Percentiles rank a stretch among this genome's conserved stretches.
Evolutionary conservation across 2,888 invertebrate species (phyloP).

Genomic region (Ecdyonurus torrentis): DNA sequence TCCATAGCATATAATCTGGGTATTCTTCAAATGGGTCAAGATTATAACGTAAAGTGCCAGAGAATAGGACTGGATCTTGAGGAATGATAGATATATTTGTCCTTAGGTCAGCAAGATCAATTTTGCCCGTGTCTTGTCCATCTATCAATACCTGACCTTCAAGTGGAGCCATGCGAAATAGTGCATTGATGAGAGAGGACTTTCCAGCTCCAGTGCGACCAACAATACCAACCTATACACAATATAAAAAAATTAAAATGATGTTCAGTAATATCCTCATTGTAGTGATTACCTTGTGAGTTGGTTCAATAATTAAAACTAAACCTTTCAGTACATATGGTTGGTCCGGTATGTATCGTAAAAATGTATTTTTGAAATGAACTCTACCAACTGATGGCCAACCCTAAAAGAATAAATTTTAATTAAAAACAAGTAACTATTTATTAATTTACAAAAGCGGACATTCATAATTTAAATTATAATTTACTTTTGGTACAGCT

Average conservation of each 20-base stretch:
- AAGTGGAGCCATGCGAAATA: conserved; percentile 63
- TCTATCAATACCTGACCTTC: conserved; percentile 68
- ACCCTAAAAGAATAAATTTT: conserved; percentile 7
- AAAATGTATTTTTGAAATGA: conserved; percentile 16
- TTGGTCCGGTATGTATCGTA: conserved; percentile 24
- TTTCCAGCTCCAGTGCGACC: conserved; percentile 77
- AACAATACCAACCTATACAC: conserved; percentile 54
- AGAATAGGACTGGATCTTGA: conserved; percentile 70
- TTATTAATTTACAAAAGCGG: not conserved
- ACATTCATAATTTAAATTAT: too few relatives aligned
- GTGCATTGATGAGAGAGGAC: conserved; percentile 56
- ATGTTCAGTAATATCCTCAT: not conserved
- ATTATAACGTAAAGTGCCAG: conserved; percentile 74
- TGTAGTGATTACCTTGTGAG: conserved; percentile 18
- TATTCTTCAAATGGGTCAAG: conserved; percentile 77
- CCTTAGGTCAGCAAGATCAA: conserved; percentile 59
- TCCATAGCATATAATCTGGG: conserved; percentile 66
- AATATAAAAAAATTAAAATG: not conserved
- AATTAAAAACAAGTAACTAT: too few relatives aligned
- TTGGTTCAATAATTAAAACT: conserved; percentile 16
- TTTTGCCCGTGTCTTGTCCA: conserved; percentile 43
- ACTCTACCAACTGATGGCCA: conserved; percentile 17
- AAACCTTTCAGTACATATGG: conserved; percentile 27
- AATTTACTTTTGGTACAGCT: not conserved
- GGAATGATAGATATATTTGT: conserved; percentile 69